Percentiles rank a stretch among this genome's conserved stretches.
Conservation (phyloP, 2,888 invertebrate species). For the Hymenopus coronatus region DNA sequence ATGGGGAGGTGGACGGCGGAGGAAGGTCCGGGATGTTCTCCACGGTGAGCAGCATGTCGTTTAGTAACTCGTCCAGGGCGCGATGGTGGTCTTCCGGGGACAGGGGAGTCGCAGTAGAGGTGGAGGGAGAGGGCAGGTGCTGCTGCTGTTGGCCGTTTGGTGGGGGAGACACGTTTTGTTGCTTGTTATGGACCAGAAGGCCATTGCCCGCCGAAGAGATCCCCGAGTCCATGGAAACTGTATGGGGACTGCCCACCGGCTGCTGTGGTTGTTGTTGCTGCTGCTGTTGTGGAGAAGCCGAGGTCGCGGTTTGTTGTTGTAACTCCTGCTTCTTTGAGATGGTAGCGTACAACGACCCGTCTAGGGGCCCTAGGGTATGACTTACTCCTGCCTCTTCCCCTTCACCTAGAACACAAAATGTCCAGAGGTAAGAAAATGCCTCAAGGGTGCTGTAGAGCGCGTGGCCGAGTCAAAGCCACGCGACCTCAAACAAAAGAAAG, state of each 20-base stretch:
- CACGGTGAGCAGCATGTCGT: slow-evolving; percentile 84
- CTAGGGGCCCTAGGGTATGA: slow-evolving; percentile 80
- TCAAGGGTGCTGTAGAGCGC: background rate
- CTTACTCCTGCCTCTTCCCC: slow-evolving; percentile 43
- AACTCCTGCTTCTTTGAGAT: slow-evolving; percentile 45
- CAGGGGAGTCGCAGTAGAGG: slow-evolving; percentile 40
- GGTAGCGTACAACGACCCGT: slow-evolving; percentile 85
- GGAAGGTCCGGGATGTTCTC: slow-evolving; percentile 68
- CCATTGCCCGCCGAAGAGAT: slow-evolving; percentile 71
- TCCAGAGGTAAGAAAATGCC: background rate
- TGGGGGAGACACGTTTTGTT: slow-evolving; percentile 44
- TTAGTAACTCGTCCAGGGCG: slow-evolving; percentile 79
- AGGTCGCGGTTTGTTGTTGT: slow-evolving; percentile 48
- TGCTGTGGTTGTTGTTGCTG: slow-evolving; percentile 37
- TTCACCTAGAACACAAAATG: background rate
- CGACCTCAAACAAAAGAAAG: too few relatives aligned
- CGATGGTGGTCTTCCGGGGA: slow-evolving; percentile 57
- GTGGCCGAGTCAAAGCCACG: too few relatives aligned
- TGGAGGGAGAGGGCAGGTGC: slow-evolving; percentile 42
- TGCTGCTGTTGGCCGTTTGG: slow-evolving; percentile 42
- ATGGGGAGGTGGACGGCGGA: slow-evolving; percentile 24
- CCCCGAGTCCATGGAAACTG: slow-evolving; percentile 88
- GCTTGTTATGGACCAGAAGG: slow-evolving; percentile 42
- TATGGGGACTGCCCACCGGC: slow-evolving; percentile 64
- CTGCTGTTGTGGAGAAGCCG: slow-evolving; percentile 30